Conservation (phyloP, 2,888 invertebrate species). For the Chirona hameri region DNA sequence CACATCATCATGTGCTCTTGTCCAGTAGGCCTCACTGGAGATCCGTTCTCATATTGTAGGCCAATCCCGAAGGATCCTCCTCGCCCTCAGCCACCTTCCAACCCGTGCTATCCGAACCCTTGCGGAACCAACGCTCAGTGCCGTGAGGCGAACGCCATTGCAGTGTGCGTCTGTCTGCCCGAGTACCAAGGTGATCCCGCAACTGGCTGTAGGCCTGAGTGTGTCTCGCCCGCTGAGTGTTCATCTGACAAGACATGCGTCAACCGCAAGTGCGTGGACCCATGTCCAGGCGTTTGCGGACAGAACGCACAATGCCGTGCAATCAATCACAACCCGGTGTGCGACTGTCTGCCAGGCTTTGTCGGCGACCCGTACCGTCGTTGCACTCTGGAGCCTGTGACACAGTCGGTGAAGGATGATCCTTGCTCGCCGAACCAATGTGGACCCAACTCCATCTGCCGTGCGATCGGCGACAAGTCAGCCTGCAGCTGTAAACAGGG, state of each 20-base stretch:
- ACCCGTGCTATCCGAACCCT: constrained; percentile 78
- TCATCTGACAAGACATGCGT: constrained; percentile 66
- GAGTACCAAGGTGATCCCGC: constrained; percentile 75
- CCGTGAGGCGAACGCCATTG: constrained; percentile 45
- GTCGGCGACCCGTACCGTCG: not conserved
- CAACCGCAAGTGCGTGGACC: too few species aligned
- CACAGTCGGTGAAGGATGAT: constrained; percentile 44
- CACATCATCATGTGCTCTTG: constrained; percentile 75
- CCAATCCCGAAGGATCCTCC: constrained; percentile 45
- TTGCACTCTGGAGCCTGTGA: not conserved
- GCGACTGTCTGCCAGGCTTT: constrained; percentile 48
- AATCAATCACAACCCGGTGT: constrained; percentile 46
- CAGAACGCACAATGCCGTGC: constrained; percentile 43
- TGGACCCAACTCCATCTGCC: constrained; percentile 73
- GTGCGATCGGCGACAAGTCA: constrained; percentile 44
- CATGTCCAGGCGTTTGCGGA: constrained; percentile 55
- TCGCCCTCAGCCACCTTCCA: not conserved
- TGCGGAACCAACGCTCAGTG: constrained; percentile 82
- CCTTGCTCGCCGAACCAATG: constrained; percentile 63
- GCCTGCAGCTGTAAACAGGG: constrained; percentile 70
- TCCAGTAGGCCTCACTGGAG: constrained; percentile 64
- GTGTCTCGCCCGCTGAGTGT: constrained; percentile 72
- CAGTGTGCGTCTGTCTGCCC: constrained; percentile 66
- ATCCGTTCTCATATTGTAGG: constrained; percentile 53
- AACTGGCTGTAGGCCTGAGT: constrained; percentile 75